phyloP scores from a whole-genome alignment of 1,140 invertebrate species.

The Cydia amplana region DNA sequence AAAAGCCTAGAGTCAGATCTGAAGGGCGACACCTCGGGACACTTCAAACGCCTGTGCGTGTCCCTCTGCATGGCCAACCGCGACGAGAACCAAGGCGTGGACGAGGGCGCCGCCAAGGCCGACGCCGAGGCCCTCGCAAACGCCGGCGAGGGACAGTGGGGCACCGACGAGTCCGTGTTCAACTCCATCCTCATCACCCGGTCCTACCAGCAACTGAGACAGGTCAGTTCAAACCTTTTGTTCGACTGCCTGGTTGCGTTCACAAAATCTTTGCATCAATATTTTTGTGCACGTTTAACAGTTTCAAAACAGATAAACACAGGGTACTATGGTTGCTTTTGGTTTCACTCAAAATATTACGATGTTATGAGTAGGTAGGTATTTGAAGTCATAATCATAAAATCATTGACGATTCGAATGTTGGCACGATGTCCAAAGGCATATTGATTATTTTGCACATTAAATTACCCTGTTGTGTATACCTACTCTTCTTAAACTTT shows the following conservation, averaged over 20 bases:
- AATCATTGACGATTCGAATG: not conserved
- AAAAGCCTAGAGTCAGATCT: conserved; percentile 93
- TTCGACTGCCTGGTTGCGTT: not conserved
- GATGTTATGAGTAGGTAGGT: not conserved
- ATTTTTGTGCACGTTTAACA: not conserved
- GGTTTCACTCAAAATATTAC: not conserved
- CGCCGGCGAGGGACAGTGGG: conserved; percentile 90
- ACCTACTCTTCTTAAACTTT: not conserved
- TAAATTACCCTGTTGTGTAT: no score
- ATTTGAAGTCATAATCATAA: not conserved
- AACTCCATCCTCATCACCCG: conserved; percentile 90
- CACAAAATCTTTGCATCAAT: no score
- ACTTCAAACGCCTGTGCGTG: conserved; percentile 94
- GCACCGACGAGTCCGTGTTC: conserved; percentile 93
- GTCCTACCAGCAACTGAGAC: conserved; percentile 90
- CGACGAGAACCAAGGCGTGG: conserved; percentile 88
- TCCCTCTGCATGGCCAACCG: conserved; percentile 90
- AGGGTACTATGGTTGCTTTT: not conserved
- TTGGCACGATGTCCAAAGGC: not conserved
- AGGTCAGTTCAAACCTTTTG: conserved; percentile 53
- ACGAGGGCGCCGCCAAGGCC: conserved; percentile 83
- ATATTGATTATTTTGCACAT: no score
- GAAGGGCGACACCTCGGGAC: conserved; percentile 94
- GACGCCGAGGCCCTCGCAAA: conserved; percentile 86
- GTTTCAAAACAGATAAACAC: not conserved